phyloP scores from a whole-genome alignment of 2,113 vertebrate species.

The Apteryx owenii region DNA sequence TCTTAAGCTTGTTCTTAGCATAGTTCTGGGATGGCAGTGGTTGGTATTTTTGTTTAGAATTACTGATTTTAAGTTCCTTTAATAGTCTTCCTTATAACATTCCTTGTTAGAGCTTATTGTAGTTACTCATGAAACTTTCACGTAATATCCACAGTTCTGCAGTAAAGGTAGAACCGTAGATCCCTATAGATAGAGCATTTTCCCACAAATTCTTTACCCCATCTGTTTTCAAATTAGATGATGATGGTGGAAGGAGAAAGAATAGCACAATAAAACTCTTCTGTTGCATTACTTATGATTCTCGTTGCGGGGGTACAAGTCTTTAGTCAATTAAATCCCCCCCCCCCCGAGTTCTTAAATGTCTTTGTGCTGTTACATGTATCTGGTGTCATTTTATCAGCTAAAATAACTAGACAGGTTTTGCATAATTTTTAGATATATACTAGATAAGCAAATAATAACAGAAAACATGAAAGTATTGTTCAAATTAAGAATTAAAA shows the following conservation, averaged over 20 bases:
- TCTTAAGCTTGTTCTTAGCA: background rate
- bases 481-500: conserved; percentile 12
- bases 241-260: background rate
- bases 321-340: conserved; percentile 10
- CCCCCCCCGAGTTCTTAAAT: background rate
- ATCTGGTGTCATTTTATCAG: conserved; percentile 9
- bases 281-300: background rate
- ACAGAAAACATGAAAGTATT: background rate
- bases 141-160: background rate
- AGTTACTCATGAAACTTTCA: background rate
- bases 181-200: background rate
- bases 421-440: background rate
- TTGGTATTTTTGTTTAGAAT: background rate
- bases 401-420: background rate
- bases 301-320: background rate
- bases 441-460: background rate
- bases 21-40: background rate
- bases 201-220: background rate
- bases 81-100: background rate
- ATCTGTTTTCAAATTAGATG: conserved; percentile 2
- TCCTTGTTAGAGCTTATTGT: background rate
- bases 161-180: background rate
- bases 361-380: background rate
- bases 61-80: background rate
- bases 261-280: conserved; percentile 6